Base-by-base conservation (phyloP, 2,113 vertebrate species). In the Amia ocellicauda region DNA sequence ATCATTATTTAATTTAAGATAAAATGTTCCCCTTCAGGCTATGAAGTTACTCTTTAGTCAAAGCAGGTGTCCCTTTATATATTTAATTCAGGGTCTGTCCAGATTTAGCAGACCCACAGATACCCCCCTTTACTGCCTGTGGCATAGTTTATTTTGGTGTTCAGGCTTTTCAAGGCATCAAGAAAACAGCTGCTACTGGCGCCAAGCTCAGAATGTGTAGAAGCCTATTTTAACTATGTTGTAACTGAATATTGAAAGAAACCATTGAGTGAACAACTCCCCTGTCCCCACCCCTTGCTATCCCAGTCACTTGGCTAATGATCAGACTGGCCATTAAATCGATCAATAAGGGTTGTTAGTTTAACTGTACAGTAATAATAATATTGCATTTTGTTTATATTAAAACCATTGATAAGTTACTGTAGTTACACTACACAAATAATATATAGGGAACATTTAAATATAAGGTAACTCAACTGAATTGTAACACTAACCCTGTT, bases 141-240 rank as follows among this genome's bases (percentile, higher is more conserved):
- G 64, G 63, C 66, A 17, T 50, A 62, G 75, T 85, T 80, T 87
- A 87, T 85, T 86, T 85, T 80, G 60, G 80, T 63, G 66, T 59
- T 67, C 54, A 28, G 74, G 65, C 69, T 78, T 77, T 47, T 75
- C 67, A 71, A 70, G 67, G 66, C 77, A 72, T 68, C 19, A 51
- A 42, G 26, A 58, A 63, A 77, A 72, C 86, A 86, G 87, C 85
- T 88, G 85, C 74, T 69, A 62, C 16, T 72, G 80, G 79, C 76
- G 78, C 77, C 85, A 69, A 5, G 43, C 31, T 63, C 50, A 69
- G 75, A 74, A 70, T 63, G 24, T 50, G 19, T 43, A 56, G 31
- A 11, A 36, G 67, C 78, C 86, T 87, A 86, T 88, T 88, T 86
- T 81, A 74, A 80, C 75, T 76, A 71, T 71, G 69, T 68, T 62